Evolutionary conservation across 2,888 invertebrate genomes (phyloP), one percentile per base, ranked within the genome.

Genomic region (Callyntrura sp.): DNA sequence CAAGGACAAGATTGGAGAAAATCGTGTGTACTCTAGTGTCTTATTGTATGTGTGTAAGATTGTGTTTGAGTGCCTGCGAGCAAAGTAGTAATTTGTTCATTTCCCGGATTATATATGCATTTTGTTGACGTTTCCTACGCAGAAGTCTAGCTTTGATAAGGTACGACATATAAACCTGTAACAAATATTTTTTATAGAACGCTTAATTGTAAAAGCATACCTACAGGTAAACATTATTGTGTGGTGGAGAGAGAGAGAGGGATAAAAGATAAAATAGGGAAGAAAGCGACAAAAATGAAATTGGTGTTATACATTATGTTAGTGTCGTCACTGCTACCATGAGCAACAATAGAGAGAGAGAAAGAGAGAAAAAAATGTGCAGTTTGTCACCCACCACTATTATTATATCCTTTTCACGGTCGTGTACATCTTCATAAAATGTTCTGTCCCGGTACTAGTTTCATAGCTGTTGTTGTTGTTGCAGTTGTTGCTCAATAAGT

Each of bases 221-320:
- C 23, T 82, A 23, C 9, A n/a, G 1, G 17, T 23, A n/a, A 68
- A 68, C 3, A 11, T 12, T 23, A 83, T 83, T 25, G 0, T 20
- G 35, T 35, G 14, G n/a, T 43, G 20, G 9, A 43, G 17, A 25
- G n/a, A n/a, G n/a, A n/a, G n/a, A n/a, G n/a, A 48, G 23, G 12
- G 17, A 11, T 68, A 48, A 51, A 51, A 51, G 43, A 70, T 70
- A 6, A 43, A 43, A 20, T 57, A 28, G 51, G 48, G 51, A 76
- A 6, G 51, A 25, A 25, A 6, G 23, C 23, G 14, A 76, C 23
- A 43, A 48, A n/a, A 79, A 86, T 86, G 78, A 85, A 85, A 62
- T 51, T 51, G 85, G 76, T 45, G 23, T 25, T 35, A 35, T 28
- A 14, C 45, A 48, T 51, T 79, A 4, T 23, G 57, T 83, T 68